These are phyloP conservation scores for Aphidius colemani DNA, from an alignment of 2,888 invertebrate species.

Conservation along the genomic window DNA sequence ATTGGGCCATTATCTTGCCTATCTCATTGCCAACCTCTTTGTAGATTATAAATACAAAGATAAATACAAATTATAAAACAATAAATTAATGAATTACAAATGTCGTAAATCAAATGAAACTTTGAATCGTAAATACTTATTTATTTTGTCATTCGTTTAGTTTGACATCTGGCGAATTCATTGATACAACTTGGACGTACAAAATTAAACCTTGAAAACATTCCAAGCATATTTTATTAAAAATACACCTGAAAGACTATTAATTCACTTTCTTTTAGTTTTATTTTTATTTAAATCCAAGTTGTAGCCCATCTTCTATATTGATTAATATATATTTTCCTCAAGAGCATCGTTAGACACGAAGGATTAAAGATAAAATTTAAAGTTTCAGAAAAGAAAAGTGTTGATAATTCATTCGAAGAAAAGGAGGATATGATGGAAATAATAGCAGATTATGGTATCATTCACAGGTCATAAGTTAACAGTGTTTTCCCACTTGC, in stretches of 20 bases:
- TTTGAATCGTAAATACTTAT: background rate
- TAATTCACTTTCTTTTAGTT: background rate
- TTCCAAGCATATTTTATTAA: background rate
- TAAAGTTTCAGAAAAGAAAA: background rate
- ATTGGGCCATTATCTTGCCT: too few species aligned
- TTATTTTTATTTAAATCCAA: background rate
- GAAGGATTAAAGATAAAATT: background rate
- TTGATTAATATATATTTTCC: too few species aligned
- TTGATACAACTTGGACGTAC: constrained; percentile 18
- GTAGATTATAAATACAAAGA: too few species aligned
- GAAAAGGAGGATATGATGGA: too few species aligned
- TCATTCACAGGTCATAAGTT: constrained; percentile 25
- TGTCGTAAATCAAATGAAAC: background rate
- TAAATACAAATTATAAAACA: too few species aligned
- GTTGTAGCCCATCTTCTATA: too few species aligned
- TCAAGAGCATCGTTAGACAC: too few species aligned
- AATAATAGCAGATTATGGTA: too few species aligned
- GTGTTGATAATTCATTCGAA: background rate
- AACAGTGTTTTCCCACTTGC: constrained; percentile 30
- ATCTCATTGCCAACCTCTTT: too few species aligned
- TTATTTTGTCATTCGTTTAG: constrained; percentile 10
- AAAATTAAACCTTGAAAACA: constrained; percentile 16
- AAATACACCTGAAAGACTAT: background rate
- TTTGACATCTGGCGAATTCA: constrained; percentile 22
- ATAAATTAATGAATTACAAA: background rate